Conservation (phyloP, 2,888 invertebrate genomes). For the Coelopa pilipes region DNA sequence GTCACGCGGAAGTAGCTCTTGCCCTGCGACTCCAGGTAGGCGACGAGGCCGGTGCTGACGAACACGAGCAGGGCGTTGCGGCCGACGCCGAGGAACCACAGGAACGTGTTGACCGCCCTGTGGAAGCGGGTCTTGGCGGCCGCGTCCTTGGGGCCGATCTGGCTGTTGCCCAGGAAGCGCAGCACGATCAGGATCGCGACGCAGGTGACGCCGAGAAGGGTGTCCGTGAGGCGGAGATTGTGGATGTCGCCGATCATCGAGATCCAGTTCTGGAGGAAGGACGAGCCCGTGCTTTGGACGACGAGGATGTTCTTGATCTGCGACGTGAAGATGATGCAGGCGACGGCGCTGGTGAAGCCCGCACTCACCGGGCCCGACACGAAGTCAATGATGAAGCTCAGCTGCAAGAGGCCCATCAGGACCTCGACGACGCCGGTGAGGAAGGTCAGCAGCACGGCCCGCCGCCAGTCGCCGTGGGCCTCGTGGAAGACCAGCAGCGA, state of each 20-base stretch:
- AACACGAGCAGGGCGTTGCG: constrained; percentile 84
- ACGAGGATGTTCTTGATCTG: constrained; percentile 84
- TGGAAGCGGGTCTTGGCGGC: constrained; percentile 68
- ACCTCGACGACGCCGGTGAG: constrained; percentile 80
- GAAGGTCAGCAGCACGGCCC: constrained; percentile 80
- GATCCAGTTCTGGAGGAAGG: constrained; percentile 80
- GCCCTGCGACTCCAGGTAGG: constrained; percentile 72
- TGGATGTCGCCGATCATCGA: constrained; percentile 75
- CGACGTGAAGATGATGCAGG: constrained; percentile 84
- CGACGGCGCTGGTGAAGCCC: constrained; percentile 88
- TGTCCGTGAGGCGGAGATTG: constrained; percentile 75
- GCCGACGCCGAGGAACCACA: constrained; percentile 81
- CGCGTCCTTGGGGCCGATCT: constrained; percentile 69
- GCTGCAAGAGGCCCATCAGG: constrained; percentile 82
- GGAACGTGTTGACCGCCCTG: constrained; percentile 71
- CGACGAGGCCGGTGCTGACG: constrained; percentile 72
- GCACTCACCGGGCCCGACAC: constrained; percentile 88
- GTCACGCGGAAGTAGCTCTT: constrained; percentile 71
- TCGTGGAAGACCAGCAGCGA: constrained; percentile 86
- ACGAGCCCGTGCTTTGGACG: constrained; percentile 74
- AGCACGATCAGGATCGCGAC: constrained; percentile 78
- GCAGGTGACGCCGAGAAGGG: constrained; percentile 77
- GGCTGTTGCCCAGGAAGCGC: constrained; percentile 77
- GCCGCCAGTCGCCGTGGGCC: constrained; percentile 73
- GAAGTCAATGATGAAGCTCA: constrained; percentile 89